These are phyloP conservation scores for Champsocephalus esox DNA, from an alignment of 2,797 vertebrate genomes.

Conservation along the genomic window DNA sequence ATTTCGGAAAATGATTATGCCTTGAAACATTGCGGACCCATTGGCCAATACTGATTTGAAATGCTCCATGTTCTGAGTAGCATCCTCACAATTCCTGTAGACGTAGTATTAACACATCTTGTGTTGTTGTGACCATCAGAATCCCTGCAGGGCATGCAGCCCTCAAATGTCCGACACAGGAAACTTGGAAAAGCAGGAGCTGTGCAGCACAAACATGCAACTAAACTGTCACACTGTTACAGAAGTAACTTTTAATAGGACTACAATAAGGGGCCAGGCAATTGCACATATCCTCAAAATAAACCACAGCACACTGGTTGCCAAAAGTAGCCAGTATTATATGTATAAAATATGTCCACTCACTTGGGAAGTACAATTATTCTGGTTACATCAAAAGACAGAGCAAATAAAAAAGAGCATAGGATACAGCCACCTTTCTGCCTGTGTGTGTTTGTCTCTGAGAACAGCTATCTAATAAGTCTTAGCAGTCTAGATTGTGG, in stretches of 20 bases:
- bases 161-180: slow-evolving; percentile 50
- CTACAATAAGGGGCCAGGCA: background rate
- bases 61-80: slow-evolving; percentile 15
- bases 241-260: slow-evolving; percentile 3
- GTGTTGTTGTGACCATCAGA: slow-evolving; percentile 51
- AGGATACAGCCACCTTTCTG: slow-evolving; percentile 8
- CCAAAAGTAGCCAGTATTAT: background rate
- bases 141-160: slow-evolving; percentile 42
- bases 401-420: slow-evolving; percentile 13
- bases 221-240: slow-evolving; percentile 7
- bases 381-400: background rate
- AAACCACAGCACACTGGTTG: background rate
- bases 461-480: slow-evolving; percentile 20
- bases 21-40: background rate
- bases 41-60: slow-evolving; percentile 27
- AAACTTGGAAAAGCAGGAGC: slow-evolving; percentile 17
- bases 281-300: background rate
- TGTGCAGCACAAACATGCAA: slow-evolving; percentile 30
- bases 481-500: background rate
- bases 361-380: background rate
- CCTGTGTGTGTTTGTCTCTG: background rate
- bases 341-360: background rate
- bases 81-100: slow-evolving; percentile 36
- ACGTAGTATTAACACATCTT: slow-evolving; percentile 46
- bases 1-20: background rate